These are phyloP conservation scores for Archivesica marissinica DNA, from an alignment of 1,140 invertebrate genomes.

Conservation along the genomic window DNA sequence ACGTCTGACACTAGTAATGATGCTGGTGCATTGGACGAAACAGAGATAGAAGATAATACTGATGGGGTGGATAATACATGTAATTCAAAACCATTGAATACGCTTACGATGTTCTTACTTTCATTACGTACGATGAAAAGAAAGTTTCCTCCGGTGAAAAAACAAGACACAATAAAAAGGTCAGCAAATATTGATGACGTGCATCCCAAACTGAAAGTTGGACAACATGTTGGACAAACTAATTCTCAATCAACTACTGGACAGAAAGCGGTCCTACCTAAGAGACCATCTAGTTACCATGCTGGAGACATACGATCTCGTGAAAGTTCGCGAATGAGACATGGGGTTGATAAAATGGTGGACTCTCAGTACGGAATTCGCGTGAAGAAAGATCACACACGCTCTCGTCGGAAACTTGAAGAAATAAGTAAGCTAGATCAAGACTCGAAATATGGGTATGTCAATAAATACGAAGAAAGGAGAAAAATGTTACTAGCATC, in stretches of 20 bases:
- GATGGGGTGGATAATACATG: slow-evolving; percentile 1
- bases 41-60: neutral
- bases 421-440: slow-evolving; percentile 68
- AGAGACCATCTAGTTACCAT: slow-evolving; percentile 42
- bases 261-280: neutral
- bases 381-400: slow-evolving; percentile 59
- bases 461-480: slow-evolving; percentile 64
- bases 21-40: neutral
- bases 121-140: slow-evolving; percentile 60
- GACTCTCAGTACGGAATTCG: slow-evolving; percentile 60
- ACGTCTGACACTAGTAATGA: neutral
- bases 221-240: too few species aligned
- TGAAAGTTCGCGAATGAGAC: neutral
- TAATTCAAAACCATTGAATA: slow-evolving; percentile 54
- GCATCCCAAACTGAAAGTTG: neutral
- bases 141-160: neutral
- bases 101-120: slow-evolving; percentile 63
- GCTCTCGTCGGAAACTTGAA: slow-evolving; percentile 64
- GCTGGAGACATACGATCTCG: neutral
- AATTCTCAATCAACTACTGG: neutral
- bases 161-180: slow-evolving; percentile 17
- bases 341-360: slow-evolving; percentile 2
- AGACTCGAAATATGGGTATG: slow-evolving; percentile 65
- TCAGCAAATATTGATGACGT: neutral
- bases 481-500: slow-evolving; percentile 52